Evolutionary conservation across 2,888 invertebrate genomes (phyloP), one percentile per base, ranked within the genome.

Genomic region (Azorinus chamasolen): DNA sequence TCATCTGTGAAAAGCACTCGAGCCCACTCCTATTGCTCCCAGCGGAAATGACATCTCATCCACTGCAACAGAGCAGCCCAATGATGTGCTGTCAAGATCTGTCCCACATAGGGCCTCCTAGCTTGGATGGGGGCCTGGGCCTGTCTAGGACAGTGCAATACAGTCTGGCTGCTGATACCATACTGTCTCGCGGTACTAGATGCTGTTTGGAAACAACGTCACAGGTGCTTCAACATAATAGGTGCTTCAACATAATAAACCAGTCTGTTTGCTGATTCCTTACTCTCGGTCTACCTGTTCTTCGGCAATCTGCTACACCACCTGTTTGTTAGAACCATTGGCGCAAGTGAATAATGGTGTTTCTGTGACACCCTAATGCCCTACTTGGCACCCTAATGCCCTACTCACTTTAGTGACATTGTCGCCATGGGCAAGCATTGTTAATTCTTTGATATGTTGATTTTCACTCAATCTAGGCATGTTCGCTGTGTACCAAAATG

Each of bases 81-180:
- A 62, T 51, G 63, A 53, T 53, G 41, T 25, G 43, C 53, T 53
- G 43, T 41, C 22, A 53, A 37, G 14, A 39, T 18, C 39, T n/a
- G 63, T 53, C 41, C 24, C 22, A 53, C 53, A 39, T 63, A 25
- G n/a, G 43, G 63, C 41, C 53, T 63, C 18, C 53, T 39, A 37
- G 43, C 22, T 27, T 27, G 51, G 25, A 53, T 41, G 10, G 46
- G 59, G 6, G 18, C 24, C 22, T 24, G 41, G 4, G 51, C 12
- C 41, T 53, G 25, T 39, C 54, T 54, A 18, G 27, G 54, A 16
- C 54, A 32, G 18, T n/a, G 54, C 54, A 54, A 54, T 54, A 54
- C 46, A 24, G 58, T 58, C 24, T 58, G 58, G 18, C 45, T 58
- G 58, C 59, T 59, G 46, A 32, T 59, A 59, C 59, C 59, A 32